These are phyloP conservation scores for Psilopsiagon aurifrons DNA, from an alignment of 2,113 vertebrate species.

Conservation along the genomic window DNA sequence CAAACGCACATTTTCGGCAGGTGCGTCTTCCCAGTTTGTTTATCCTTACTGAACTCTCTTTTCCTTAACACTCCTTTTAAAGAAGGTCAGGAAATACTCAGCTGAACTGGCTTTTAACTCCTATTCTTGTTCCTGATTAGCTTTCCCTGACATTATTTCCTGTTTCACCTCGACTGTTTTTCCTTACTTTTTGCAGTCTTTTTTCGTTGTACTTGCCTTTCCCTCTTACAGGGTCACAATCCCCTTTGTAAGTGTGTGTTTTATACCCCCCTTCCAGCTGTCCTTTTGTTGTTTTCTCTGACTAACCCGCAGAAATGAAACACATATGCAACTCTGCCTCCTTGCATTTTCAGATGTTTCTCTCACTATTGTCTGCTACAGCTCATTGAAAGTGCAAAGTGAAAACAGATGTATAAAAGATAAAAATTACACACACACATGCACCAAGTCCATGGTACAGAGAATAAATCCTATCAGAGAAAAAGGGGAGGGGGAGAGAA, in stretches of 20 bases:
- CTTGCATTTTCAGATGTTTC: conserved; percentile 78
- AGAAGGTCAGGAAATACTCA: background rate
- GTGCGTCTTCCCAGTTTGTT: background rate
- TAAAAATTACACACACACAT: background rate
- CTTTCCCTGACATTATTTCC: background rate
- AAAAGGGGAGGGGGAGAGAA: background rate
- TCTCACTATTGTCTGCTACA: conserved; percentile 76
- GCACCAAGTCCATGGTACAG: background rate
- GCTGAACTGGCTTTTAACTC: background rate
- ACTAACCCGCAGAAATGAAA: conserved; percentile 75
- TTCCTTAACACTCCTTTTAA: background rate
- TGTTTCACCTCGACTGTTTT: background rate
- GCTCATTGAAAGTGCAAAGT: conserved; percentile 78
- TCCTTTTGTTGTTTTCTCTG: conserved; percentile 75
- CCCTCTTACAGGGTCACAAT: conserved; percentile 56
- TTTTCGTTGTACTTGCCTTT: conserved; percentile 46
- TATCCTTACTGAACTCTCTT: background rate
- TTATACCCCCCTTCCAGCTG: conserved; percentile 5
- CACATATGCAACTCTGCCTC: conserved; percentile 79
- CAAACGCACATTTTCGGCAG: conserved; percentile 13
- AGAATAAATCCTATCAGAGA: conserved; percentile 4
- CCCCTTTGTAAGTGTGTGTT: conserved; percentile 49
- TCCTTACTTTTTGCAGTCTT: background rate
- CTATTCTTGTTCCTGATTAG: background rate
- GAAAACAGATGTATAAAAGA: conserved; percentile 77